Evolutionary conservation across 2,888 invertebrate genomes (phyloP).

Genomic region (Eupithecia centaureata): DNA sequence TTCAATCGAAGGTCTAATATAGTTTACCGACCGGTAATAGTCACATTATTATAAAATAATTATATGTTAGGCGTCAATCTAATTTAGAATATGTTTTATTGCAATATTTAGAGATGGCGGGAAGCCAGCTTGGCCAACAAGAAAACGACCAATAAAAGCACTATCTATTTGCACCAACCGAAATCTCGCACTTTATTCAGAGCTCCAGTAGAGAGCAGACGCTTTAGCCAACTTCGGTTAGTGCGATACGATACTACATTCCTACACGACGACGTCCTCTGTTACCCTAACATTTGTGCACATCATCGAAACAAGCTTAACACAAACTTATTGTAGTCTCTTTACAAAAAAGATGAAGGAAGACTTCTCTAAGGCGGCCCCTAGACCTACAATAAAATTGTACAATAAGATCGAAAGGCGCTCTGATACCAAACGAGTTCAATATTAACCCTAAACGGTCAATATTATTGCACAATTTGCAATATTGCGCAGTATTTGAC

Average conservation of each 20-base stretch:
- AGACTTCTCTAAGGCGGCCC: no score
- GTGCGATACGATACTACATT: background rate
- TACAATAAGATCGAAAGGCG: no score
- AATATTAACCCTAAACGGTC: no score
- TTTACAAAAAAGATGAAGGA: background rate
- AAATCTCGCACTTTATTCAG: background rate
- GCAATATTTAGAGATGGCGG: constrained; percentile 4
- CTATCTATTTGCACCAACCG: background rate
- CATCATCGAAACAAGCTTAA: background rate
- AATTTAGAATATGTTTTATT: constrained; percentile 13
- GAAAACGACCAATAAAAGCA: background rate
- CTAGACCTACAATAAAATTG: no score
- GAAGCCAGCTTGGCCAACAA: background rate
- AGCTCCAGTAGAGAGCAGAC: background rate
- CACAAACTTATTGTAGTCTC: background rate
- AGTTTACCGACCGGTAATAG: background rate
- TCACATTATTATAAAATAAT: background rate
- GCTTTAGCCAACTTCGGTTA: background rate
- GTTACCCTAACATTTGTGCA: background rate
- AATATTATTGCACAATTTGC: no score
- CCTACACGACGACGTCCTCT: background rate
- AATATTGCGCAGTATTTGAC: no score
- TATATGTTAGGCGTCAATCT: background rate
- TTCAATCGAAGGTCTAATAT: constrained; percentile 18
- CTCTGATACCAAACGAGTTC: no score